Base-by-base conservation (phyloP, 2,113 vertebrate species). In the Perca fluviatilis region DNA sequence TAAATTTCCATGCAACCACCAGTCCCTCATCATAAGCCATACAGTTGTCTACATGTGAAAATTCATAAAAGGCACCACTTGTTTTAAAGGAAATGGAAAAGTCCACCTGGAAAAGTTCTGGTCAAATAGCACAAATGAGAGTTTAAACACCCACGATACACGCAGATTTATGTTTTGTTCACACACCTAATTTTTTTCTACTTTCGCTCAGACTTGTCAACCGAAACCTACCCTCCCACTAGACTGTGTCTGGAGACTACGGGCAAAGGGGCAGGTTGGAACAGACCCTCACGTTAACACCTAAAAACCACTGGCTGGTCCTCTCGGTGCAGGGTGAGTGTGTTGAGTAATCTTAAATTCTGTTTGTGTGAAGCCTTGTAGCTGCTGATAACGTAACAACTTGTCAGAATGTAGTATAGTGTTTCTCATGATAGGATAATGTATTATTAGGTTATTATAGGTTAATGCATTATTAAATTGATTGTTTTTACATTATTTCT, bases 201-300 rank as follows among this genome's bases (percentile, higher is more conserved):
- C 77, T 89, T 91, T 81, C 51, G 92, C 88, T 92, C 82, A 89
- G 91, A 91, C 91, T 89, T 94, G 92, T 92, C 74, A 85, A 80
- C 83, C 89, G 90, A 93, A 94, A 94, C 93, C 83, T 74, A 2
- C 65, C 83, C 84, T 85, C 91, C 89, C 83, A 89, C 56, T 43
- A 74, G 68, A 86, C 62, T 73, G 79, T 76, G 51, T 87, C 84
- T 83, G 51, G 73, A 88, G 74, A 92, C 72, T 56, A 46, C 1
- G 18, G 79, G 79, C 2, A 43, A 43, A 43, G 11, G 68, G 87
- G 86, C 93, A 94, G 82, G 93, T 92, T 91, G 63, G 69, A 87
- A 93, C 93, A 94, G 78, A 89, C 85, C 78, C 80, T 82, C 72
- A 76, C 5, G 4, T 76, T 86, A 83, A 75, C 65, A 82, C 65